Percentiles rank a stretch among this genome's conserved stretches.
Evolutionary conservation across 2,888 invertebrate genomes (phyloP).

Genomic region (Aporophyla nigra): DNA sequence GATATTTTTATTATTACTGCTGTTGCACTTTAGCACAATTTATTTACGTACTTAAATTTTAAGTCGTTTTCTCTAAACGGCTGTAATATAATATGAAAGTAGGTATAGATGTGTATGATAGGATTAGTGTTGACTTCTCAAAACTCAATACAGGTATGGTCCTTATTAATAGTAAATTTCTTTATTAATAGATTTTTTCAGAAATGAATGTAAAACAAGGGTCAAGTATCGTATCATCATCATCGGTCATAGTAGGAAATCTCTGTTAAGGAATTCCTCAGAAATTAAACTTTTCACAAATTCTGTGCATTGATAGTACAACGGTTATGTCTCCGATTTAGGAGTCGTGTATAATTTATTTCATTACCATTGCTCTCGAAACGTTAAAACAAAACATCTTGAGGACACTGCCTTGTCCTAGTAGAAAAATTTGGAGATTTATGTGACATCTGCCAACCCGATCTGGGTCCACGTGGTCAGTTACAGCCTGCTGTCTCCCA

Average conservation of each 20-base stretch:
- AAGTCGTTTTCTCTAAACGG: background rate
- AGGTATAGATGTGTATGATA: background rate
- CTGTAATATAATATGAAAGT: background rate
- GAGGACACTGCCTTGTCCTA: no score
- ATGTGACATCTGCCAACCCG: no score
- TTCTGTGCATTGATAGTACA: background rate
- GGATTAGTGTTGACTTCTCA: background rate
- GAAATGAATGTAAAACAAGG: background rate
- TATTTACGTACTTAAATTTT: constrained; percentile 43
- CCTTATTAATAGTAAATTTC: background rate
- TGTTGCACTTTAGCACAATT: constrained; percentile 57
- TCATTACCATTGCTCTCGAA: no score
- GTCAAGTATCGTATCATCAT: background rate
- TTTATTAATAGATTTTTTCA: background rate
- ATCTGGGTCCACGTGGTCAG: no score
- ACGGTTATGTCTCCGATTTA: no score
- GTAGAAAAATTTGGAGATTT: no score
- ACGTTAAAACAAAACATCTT: no score
- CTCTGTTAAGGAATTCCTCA: background rate
- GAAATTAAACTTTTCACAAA: background rate
- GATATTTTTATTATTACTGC: constrained; percentile 71
- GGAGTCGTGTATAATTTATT: no score
- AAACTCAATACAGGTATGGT: no score
- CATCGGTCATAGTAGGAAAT: background rate
- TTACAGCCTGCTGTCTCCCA: no score